A percentile compares a stretch with the other conserved stretches of the same genome.
Conservation (phyloP, 2,113 vertebrate species). For the Psittacula cyanocephala region DNA sequence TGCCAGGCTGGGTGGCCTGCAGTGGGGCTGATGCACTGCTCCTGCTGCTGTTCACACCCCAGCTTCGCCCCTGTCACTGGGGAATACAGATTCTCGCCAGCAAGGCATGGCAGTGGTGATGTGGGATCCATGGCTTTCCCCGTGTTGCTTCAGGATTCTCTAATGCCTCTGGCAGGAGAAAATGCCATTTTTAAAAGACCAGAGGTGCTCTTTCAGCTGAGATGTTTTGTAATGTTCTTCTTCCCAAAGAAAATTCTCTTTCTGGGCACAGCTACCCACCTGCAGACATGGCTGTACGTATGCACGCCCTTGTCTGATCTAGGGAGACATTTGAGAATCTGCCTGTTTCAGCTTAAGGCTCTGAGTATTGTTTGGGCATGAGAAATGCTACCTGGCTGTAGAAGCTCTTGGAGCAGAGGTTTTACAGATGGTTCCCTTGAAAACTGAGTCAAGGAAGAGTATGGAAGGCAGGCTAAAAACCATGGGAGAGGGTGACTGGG, state of each 20-base stretch:
- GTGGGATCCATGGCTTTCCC: not conserved
- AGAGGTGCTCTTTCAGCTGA: not conserved
- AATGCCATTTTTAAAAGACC: not conserved
- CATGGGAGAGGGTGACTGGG: not conserved
- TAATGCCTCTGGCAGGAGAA: not conserved
- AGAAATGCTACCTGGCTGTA: not conserved
- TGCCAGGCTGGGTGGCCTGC: not conserved
- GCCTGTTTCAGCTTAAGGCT: not conserved
- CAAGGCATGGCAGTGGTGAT: not conserved
- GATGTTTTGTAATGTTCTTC: not conserved
- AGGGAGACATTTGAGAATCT: not conserved
- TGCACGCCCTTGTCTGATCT: not conserved
- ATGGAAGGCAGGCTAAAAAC: not conserved
- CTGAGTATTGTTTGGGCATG: not conserved
- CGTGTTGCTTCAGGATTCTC: not conserved
- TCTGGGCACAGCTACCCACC: not conserved
- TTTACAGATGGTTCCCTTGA: not conserved
- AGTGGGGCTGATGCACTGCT: not conserved
- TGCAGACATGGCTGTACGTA: rapidly evolving
- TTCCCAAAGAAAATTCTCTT: not conserved
- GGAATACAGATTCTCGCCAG: rapidly evolving
- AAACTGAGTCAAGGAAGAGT: not conserved
- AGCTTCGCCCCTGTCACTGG: not conserved
- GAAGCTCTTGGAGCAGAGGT: not conserved
- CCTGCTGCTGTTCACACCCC: not conserved